Evolutionary conservation across 2,797 vertebrate genomes (phyloP).

Genomic region (Enteromius mattozi): DNA sequence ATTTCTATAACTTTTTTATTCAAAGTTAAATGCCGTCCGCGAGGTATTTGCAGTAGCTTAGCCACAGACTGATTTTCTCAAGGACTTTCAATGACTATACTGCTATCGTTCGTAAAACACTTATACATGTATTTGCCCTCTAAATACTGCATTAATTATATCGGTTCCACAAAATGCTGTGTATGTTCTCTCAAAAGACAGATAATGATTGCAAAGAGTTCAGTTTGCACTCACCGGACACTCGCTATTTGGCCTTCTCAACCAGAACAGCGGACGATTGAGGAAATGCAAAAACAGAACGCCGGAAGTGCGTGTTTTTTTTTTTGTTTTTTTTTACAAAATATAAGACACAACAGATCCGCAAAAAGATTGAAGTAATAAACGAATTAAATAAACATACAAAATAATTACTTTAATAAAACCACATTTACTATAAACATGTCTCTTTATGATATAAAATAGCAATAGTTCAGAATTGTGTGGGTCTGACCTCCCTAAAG

Average conservation of each 20-base stretch:
- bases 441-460: background rate
- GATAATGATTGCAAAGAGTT: background rate
- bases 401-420: background rate
- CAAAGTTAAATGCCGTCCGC: background rate
- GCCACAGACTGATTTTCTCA: slow-evolving; percentile 53
- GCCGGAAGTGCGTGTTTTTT: slow-evolving; percentile 59
- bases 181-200: background rate
- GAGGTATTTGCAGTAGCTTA: background rate
- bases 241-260: slow-evolving; percentile 80
- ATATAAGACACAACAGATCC: background rate
- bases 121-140: background rate
- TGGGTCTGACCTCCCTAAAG: too few species aligned
- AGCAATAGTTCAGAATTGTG: background rate
- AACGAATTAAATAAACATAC: background rate
- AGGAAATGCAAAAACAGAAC: slow-evolving; percentile 47
- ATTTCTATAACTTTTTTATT: background rate
- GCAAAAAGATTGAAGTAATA: background rate
- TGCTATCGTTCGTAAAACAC: background rate
- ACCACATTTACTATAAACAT: background rate
- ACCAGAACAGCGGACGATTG: slow-evolving; percentile 77
- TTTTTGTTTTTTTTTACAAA: background rate
- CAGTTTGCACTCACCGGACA: slow-evolving; percentile 65
- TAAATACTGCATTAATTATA: background rate
- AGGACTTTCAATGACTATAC: slow-evolving; percentile 68
- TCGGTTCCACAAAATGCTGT: background rate